Evolutionary conservation across 2,888 invertebrate species (phyloP), one percentile per base, ranked within the genome.

Genomic region (Spodoptera littoralis): DNA sequence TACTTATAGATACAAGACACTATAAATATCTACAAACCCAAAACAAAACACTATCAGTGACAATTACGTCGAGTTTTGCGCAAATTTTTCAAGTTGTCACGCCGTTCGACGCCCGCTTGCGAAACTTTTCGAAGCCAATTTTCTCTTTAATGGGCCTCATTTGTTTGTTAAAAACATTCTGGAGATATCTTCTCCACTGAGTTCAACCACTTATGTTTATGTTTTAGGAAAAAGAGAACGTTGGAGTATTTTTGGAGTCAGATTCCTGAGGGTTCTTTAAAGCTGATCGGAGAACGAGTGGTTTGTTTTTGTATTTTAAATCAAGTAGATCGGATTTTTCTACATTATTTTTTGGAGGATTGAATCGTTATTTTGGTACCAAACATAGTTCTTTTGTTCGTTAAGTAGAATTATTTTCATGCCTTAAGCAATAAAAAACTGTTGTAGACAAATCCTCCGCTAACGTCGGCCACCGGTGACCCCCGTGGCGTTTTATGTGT

Each of bases 71-170:
- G 63, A 62, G 77, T 81, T 84, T 73, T 78, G 74, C 58, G 59
- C 79, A 84, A 79, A 90, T 90, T 90, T 90, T 90, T 90, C 89
- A 88, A 82, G 76, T 82, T 84, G 87, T 85, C 86, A 83, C 60
- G 58, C 12, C 71, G 80, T 79, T 81, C 70, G 69, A 63, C 53
- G 66, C 67, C 58, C 60, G 60, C 27, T 27, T 53, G 68, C 58
- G 48, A 78, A 90, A 91, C 83, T 89, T 91, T 88, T 79, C 80
- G 69, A 73, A 90, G 84, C 86, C 88, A 91, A 91, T 91, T 90
- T 89, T 84, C 87, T 84, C 83, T 86, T 88, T 91, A 90, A 91
- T 88, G 85, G 87, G 77, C 42, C 82, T 77, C 87, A 91, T 90
- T 90, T 90, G 89, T 90, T 90, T 77, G 83, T 80, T 76, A 86